phyloP scores from a whole-genome alignment of 2,888 invertebrate genomes.

The Poecilobothrus nobilitatus region DNA sequence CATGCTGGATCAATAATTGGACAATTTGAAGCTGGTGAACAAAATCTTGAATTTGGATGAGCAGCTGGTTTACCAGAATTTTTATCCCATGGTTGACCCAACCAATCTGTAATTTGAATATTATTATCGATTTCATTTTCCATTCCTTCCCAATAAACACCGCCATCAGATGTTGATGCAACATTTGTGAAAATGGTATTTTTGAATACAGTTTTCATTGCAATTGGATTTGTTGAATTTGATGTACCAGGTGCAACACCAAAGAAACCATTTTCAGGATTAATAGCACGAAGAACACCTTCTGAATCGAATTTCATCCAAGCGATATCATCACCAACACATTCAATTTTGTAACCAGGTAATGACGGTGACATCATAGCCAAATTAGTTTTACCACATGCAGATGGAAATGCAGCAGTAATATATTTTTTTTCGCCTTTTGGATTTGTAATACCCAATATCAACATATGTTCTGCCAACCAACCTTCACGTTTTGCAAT shows the following conservation, averaged over 20 bases:
- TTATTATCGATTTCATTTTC: conserved; percentile 59
- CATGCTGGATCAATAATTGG: conserved; percentile 90
- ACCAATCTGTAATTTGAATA: conserved; percentile 71
- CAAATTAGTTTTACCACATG: conserved; percentile 97
- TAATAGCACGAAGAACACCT: conserved; percentile 88
- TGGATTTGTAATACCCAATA: conserved; percentile 89
- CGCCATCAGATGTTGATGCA: conserved; percentile 89
- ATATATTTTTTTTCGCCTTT: conserved; percentile 84
- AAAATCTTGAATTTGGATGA: conserved; percentile 97
- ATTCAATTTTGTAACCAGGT: conserved; percentile 85
- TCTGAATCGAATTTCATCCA: conserved; percentile 94
- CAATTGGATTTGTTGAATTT: conserved; percentile 85
- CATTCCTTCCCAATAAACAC: conserved; percentile 98
- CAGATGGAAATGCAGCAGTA: conserved; percentile 97
- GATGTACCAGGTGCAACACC: conserved; percentile 97
- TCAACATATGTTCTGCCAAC: conserved; percentile 99
- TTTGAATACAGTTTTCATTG: conserved; percentile 84
- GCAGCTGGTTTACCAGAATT: conserved; percentile 74
- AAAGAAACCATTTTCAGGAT: conserved; percentile 98
- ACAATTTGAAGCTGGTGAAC: conserved; percentile 89
- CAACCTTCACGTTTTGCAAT: conserved; percentile 94
- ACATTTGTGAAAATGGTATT: conserved; percentile 98
- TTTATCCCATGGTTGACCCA: conserved; percentile 65
- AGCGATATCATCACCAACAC: conserved; percentile 97
- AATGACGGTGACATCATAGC: conserved; percentile 95